These are phyloP conservation scores for Cryptosula pallasiana DNA, from an alignment of 2,888 invertebrate species.

Conservation along the genomic window DNA sequence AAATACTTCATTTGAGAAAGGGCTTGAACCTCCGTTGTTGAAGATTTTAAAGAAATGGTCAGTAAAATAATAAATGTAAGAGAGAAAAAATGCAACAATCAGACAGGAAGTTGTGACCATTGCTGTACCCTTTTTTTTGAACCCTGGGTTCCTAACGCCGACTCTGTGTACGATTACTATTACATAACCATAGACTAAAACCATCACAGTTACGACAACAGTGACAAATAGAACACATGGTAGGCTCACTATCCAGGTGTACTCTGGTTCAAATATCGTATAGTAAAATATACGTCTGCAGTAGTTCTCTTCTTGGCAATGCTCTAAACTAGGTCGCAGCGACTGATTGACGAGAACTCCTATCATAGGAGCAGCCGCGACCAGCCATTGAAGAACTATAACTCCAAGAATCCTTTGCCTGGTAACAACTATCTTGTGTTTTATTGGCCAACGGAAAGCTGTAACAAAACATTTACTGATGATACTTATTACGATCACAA, in stretches of 20 bases:
- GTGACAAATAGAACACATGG: not conserved
- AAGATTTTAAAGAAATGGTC: not conserved
- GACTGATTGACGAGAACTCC: not conserved
- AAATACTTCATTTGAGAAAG: not conserved
- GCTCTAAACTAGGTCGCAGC: too few species aligned
- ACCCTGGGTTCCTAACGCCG: not conserved
- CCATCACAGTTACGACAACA: not conserved
- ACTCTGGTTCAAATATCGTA: not conserved
- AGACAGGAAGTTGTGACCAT: not conserved
- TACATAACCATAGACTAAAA: constrained; percentile 22
- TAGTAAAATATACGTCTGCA: not conserved
- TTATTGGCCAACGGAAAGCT: constrained; percentile 20
- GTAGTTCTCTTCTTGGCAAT: not conserved
- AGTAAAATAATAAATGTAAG: constrained; percentile 7
- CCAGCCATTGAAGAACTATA: not conserved
- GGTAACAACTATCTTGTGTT: not conserved
- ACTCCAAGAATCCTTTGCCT: not conserved
- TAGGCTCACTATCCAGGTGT: not conserved
- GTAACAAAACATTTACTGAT: too few species aligned
- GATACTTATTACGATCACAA: too few species aligned
- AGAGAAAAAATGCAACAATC: not conserved
- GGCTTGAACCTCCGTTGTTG: not conserved
- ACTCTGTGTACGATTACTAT: constrained; percentile 6
- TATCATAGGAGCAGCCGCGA: not conserved
- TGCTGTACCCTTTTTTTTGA: not conserved